These are phyloP conservation scores for Seriola dumerili DNA, from an alignment of 2,113 vertebrate species.

Conservation along the genomic window DNA sequence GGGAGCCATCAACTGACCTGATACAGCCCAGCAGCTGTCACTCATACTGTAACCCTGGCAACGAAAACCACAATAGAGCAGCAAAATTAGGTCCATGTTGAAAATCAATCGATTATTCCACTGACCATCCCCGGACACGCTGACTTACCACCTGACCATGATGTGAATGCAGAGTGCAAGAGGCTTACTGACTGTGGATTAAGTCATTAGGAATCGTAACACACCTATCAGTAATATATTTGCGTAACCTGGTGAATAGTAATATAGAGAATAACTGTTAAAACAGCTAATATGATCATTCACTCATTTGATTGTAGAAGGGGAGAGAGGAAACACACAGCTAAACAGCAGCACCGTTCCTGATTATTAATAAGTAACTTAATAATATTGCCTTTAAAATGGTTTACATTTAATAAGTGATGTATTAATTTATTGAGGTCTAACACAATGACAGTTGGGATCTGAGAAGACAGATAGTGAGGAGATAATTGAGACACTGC, in stretches of 20 bases:
- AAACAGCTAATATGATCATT: not conserved
- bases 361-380: not conserved
- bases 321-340: not conserved
- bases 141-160: not conserved
- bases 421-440: not conserved
- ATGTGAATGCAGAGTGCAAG: slow-evolving; percentile 36
- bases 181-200: slow-evolving; percentile 58
- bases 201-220: slow-evolving; percentile 19
- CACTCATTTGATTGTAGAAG: too few relatives aligned
- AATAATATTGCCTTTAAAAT: not conserved
- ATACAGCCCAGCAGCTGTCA: slow-evolving; percentile 9
- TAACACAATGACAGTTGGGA: not conserved
- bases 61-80: not conserved
- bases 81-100: not conserved
- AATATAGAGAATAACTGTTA: too few relatives aligned
- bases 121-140: not conserved
- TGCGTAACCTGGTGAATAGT: not conserved
- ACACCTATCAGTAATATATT: not conserved
- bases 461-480: not conserved
- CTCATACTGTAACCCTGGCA: not conserved
- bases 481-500: slow-evolving; percentile 49
- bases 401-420: slow-evolving; percentile 3
- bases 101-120: slow-evolving; percentile 5
- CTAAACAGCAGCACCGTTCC: not conserved
- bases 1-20: slow-evolving; percentile 35